Conservation (phyloP, 2,797 vertebrate species). For the Cichlasoma orientale region DNA sequence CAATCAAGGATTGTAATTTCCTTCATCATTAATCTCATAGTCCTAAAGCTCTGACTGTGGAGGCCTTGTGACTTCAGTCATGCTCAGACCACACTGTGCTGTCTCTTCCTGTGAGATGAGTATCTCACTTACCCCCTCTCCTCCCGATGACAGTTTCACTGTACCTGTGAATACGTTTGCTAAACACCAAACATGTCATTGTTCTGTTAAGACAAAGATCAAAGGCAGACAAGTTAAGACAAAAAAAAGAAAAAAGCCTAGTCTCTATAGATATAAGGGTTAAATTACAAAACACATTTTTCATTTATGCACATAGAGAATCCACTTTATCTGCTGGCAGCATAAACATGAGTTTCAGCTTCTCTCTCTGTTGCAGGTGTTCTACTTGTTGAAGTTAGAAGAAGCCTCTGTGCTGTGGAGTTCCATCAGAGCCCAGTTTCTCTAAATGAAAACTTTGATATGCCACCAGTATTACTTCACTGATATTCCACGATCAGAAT, state of each 20-base stretch:
- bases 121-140: neutral
- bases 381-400: neutral
- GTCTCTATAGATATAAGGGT: neutral
- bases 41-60: neutral
- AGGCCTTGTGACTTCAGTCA: neutral
- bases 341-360: neutral
- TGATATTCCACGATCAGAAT: no score
- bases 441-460: neutral
- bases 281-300: neutral
- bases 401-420: neutral
- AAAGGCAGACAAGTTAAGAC: neutral
- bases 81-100: constrained; percentile 4
- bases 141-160: neutral
- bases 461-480: no score
- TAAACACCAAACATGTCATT: neutral
- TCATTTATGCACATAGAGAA: neutral
- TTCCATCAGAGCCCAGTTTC: fast-evolving
- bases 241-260: no score
- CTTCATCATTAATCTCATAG: neutral
- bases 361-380: neutral
- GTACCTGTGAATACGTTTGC: fast-evolving
- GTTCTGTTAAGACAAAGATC: neutral
- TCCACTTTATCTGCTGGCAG: neutral
- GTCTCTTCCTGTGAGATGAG: neutral
- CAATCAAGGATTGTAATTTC: neutral